These are phyloP conservation scores for Rhagoletis pomonella DNA, from an alignment of 1,140 invertebrate species.

Conservation along the genomic window DNA sequence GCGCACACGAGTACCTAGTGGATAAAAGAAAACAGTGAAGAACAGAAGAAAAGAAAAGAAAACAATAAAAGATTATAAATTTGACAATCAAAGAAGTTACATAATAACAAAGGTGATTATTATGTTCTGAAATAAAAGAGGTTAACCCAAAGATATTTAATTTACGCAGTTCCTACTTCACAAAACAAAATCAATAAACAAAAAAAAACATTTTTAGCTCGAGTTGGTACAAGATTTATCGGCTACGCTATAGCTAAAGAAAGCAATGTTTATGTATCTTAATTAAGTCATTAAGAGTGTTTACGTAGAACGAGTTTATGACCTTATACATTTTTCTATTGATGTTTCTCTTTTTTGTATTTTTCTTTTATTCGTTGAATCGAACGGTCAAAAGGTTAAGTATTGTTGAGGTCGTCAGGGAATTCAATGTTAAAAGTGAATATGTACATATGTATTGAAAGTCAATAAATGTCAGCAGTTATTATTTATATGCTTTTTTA, in stretches of 20 bases:
- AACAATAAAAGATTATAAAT: constrained; percentile 26
- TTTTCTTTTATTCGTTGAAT: constrained; percentile 23
- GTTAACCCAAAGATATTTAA: not conserved
- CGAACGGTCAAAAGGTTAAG: not conserved
- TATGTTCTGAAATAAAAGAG: not conserved
- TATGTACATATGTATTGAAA: too few species aligned
- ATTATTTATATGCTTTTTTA: too few species aligned
- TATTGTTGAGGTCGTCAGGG: not conserved
- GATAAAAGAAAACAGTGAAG: not conserved
- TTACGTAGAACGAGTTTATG: not conserved
- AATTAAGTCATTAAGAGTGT: constrained; percentile 47
- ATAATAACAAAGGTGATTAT: not conserved
- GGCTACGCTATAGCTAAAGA: not conserved
- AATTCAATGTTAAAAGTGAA: not conserved
- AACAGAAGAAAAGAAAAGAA: not conserved
- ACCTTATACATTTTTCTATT: not conserved
- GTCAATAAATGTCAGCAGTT: too few species aligned
- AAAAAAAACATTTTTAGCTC: not conserved
- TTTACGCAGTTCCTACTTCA: not conserved
- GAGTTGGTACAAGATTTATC: not conserved
- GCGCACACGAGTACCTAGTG: constrained; percentile 86
- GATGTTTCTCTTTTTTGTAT: not conserved
- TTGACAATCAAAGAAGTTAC: not conserved
- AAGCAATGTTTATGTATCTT: constrained; percentile 12
- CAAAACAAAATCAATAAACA: not conserved